These are phyloP conservation scores for Ceyx cyanopectus DNA, from an alignment of 2,113 vertebrate species.

Conservation along the genomic window DNA sequence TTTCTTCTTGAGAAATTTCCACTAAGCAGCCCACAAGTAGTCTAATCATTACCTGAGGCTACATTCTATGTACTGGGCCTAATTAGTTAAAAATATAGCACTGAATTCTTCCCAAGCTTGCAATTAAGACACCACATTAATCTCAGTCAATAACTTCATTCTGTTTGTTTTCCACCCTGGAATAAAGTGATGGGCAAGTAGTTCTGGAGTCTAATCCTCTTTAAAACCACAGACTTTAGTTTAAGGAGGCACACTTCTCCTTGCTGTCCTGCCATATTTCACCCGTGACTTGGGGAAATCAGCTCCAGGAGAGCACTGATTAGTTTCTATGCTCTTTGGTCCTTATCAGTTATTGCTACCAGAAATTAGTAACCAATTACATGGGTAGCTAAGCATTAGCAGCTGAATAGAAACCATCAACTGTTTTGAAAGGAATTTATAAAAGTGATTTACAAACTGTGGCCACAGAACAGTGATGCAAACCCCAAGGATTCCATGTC, in stretches of 20 bases:
- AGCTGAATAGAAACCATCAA: background rate
- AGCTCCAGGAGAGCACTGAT: background rate
- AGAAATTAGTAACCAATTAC: background rate
- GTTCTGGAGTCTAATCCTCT: background rate
- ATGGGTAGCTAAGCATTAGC: background rate
- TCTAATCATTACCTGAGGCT: background rate
- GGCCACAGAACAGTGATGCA: background rate
- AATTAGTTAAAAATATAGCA: slow-evolving; percentile 29
- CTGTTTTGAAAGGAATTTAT: background rate
- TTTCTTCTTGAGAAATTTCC: background rate
- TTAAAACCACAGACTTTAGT: background rate
- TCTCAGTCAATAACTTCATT: slow-evolving; percentile 13
- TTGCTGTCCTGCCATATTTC: background rate
- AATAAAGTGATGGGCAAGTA: background rate
- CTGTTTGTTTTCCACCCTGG: background rate
- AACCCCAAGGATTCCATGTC: background rate
- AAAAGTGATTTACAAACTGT: background rate
- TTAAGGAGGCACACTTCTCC: background rate
- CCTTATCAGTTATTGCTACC: background rate
- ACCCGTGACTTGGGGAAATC: background rate
- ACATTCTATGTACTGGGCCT: background rate
- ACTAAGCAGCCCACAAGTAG: background rate
- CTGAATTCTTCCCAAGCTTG: background rate
- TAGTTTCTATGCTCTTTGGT: background rate
- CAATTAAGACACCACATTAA: background rate